Evolutionary conservation across 2,797 vertebrate genomes (phyloP), one percentile per base, ranked within the genome.

Genomic region (Paramormyrops hopkinsi): DNA sequence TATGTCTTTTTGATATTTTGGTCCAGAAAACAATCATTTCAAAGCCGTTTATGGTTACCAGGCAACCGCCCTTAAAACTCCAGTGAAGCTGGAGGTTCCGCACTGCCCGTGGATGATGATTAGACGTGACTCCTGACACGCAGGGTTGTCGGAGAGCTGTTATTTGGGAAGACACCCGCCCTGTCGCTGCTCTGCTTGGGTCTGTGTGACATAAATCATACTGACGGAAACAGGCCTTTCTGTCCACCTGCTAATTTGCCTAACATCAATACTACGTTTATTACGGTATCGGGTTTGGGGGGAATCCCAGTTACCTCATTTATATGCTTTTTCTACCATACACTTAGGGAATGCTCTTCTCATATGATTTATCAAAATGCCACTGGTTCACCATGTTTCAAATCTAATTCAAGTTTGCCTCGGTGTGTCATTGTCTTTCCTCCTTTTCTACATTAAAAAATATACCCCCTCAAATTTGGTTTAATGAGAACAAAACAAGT

Each of bases 61-160:
- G 94, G 96, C 96, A 96, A 96, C 96, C 95, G 94, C 95, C 94
- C 93, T 93, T 93, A 93, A 94, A 95, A 92, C 95, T 93, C 94
- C 95, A 94, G 93, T 94, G 95, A 92, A 86, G 93, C 92, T 93
- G 91, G 94, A 94, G 91, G 90, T 22, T 65, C 9, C 12, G n/a
- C 59, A 19, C 9, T 33, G 87, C 14, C n/a, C 62, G 59, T 29
- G 37, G 59, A 88, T 48, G 59, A 88, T 88, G 56, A 88, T 69
- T 88, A 69, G 87, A 25, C 44, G 53, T 22, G 51, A 59, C 87
- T 69, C 12, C 19, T 29, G 59, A 88, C 59, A 65, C 62, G 22
- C 59, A 25, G 59, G 50, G 37, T 7, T 44, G 41, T 14, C 0
- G 22, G 87, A 65, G 56, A 88, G 59, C 86, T 59, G 86, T 59